Evolutionary conservation across 35 echinoderm and acorn worm species (phyloP).

Genomic region (Anneissia japonica): DNA sequence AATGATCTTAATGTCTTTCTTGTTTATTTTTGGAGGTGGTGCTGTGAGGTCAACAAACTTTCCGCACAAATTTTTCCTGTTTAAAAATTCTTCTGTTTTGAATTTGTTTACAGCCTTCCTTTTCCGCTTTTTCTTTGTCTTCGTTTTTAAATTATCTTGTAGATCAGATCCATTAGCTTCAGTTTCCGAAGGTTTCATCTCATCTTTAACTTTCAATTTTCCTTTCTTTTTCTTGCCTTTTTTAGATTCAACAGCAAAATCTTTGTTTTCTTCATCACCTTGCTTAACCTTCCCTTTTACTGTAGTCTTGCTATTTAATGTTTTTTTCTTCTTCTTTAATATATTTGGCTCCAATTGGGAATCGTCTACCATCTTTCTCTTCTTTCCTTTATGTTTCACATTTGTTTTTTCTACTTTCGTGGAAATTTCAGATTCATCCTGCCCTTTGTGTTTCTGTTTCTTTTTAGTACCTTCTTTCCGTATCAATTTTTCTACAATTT

Average conservation of each 20-base stretch:
- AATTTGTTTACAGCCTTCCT: neutral
- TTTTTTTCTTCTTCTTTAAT: neutral
- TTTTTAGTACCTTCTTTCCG: no score
- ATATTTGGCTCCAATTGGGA: neutral
- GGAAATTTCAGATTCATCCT: no score
- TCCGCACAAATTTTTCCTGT: neutral
- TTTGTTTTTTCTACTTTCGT: neutral
- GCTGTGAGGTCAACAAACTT: neutral
- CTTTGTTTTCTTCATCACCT: neutral
- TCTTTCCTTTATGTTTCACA: neutral
- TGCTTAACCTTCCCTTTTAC: neutral
- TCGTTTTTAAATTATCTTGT: neutral
- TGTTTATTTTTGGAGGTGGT: neutral
- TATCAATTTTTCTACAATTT: no score
- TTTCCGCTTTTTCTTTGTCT: slow-evolving; percentile 11
- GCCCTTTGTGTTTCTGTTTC: no score
- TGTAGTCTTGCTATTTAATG: neutral
- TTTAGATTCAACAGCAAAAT: neutral
- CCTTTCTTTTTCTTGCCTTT: neutral
- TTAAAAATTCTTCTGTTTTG: neutral
- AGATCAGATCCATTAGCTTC: neutral
- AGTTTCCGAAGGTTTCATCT: neutral
- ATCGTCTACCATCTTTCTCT: neutral
- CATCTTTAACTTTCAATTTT: neutral
- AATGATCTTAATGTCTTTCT: no score